Conservation (phyloP, 2,888 invertebrate genomes). For the Ophion obscuratus region DNA sequence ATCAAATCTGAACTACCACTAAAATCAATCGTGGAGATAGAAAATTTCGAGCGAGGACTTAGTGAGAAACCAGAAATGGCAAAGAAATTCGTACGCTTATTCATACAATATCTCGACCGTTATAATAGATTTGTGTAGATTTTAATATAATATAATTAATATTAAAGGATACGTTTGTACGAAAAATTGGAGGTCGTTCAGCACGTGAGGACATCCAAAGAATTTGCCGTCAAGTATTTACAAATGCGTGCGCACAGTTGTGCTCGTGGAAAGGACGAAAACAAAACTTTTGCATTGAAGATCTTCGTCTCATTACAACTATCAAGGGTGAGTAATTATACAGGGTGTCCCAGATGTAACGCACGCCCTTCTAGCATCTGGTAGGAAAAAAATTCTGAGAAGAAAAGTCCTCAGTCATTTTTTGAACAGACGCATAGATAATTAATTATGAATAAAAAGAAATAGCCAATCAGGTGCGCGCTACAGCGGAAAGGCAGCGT, state of each 20-base stretch:
- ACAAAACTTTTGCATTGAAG: conserved; percentile 34
- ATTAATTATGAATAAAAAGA: no score
- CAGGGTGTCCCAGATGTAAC: no score
- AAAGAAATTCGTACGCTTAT: conserved; percentile 25
- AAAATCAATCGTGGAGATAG: conserved; percentile 27
- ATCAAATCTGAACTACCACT: conserved; percentile 1
- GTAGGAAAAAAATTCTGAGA: no score
- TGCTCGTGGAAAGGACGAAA: conserved; percentile 45
- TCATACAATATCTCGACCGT: conserved; percentile 12
- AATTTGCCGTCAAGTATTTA: conserved; percentile 21
- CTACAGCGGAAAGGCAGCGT: no score
- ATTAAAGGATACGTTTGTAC: conserved; percentile 41
- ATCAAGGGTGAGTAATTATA: conserved; percentile 32
- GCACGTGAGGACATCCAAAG: conserved; percentile 43
- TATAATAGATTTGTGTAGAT: conserved; percentile 11
- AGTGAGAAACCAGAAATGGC: conserved; percentile 18
- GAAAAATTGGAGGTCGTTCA: conserved; percentile 36
- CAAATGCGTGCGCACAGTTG: conserved; percentile 29
- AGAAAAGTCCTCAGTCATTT: no score
- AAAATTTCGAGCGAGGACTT: conserved; percentile 26
- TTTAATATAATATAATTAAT: conserved; percentile 16
- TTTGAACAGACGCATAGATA: no score
- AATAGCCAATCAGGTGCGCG: no score
- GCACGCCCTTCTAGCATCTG: no score
- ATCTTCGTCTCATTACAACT: conserved; percentile 23